Evolutionary conservation across 2,888 invertebrate genomes (phyloP).

Genomic region (Seira ritae): DNA sequence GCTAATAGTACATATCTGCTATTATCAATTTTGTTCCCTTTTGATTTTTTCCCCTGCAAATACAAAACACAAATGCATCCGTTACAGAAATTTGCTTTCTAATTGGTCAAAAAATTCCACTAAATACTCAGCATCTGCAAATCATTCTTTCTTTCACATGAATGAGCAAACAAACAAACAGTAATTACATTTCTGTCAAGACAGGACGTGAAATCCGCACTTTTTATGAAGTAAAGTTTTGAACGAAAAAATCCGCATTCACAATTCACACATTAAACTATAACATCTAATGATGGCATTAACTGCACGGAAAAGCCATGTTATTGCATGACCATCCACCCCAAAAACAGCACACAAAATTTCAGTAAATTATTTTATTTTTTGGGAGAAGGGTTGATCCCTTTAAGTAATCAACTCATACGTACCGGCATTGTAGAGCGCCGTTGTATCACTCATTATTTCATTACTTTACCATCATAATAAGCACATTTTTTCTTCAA

Average conservation of each 20-base stretch:
- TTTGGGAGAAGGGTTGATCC: constrained; percentile 6
- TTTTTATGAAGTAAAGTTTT: constrained; percentile 14
- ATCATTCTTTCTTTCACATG: background rate
- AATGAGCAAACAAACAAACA: constrained; percentile 29
- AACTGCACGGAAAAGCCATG: background rate
- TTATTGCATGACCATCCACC: constrained; percentile 10
- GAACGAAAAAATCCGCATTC: constrained; percentile 16
- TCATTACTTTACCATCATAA: constrained; percentile 18
- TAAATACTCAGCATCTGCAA: too few species aligned
- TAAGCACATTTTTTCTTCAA: background rate
- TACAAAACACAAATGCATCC: too few species aligned
- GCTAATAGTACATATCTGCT: too few species aligned
- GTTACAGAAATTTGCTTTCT: too few species aligned
- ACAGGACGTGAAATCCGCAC: constrained; percentile 61
- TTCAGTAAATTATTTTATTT: background rate
- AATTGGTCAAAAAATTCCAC: too few species aligned
- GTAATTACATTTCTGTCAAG: background rate
- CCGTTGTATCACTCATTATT: constrained; percentile 19
- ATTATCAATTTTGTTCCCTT: too few species aligned
- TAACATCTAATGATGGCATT: background rate
- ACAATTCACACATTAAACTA: background rate
- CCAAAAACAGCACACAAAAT: background rate
- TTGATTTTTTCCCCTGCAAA: too few species aligned
- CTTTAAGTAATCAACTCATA: too few species aligned
- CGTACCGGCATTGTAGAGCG: background rate